Evolutionary conservation across 30 jellyfish, hydroid and myxozoan genomes (phyloP).

Genomic region (Hydra vulgaris): DNA sequence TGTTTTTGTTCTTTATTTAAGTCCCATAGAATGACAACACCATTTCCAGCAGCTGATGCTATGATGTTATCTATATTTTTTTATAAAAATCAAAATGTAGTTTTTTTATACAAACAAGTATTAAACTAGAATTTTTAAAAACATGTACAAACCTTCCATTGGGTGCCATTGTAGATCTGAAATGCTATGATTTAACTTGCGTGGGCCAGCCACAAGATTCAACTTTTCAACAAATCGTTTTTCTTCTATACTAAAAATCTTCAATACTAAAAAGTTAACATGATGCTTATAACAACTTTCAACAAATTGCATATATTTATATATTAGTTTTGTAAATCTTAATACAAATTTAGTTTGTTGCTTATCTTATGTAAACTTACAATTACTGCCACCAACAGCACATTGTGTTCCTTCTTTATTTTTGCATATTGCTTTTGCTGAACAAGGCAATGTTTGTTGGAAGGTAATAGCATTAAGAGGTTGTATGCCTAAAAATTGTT

Average conservation of each 20-base stretch:
- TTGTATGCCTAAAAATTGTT: background rate
- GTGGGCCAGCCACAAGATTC: slow-evolving; percentile 70
- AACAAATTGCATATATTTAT: background rate
- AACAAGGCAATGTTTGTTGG: slow-evolving; percentile 43
- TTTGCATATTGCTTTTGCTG: slow-evolving; percentile 61
- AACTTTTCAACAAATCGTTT: slow-evolving; percentile 45
- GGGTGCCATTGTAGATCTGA: slow-evolving; percentile 92
- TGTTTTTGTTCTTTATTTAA: slow-evolving; percentile 45
- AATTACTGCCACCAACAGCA: slow-evolving; percentile 87
- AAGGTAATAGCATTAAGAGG: slow-evolving; percentile 39
- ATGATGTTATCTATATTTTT: slow-evolving; percentile 12
- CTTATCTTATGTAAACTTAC: slow-evolving; percentile 2
- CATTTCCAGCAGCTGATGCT: slow-evolving; percentile 97
- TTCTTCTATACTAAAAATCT: slow-evolving; percentile 49
- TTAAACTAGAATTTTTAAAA: no score
- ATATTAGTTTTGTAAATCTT: background rate
- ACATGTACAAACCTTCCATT: slow-evolving; percentile 53
- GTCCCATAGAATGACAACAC: slow-evolving; percentile 91
- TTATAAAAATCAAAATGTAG: background rate
- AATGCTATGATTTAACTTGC: slow-evolving; percentile 61
- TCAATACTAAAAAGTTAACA: slow-evolving; percentile 22
- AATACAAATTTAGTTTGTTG: no score
- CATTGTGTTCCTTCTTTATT: slow-evolving; percentile 68
- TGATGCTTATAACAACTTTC: no score
- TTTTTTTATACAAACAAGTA: background rate